phyloP scores from a whole-genome alignment of 2,113 vertebrate genomes.

The Struthidea cinerea region DNA sequence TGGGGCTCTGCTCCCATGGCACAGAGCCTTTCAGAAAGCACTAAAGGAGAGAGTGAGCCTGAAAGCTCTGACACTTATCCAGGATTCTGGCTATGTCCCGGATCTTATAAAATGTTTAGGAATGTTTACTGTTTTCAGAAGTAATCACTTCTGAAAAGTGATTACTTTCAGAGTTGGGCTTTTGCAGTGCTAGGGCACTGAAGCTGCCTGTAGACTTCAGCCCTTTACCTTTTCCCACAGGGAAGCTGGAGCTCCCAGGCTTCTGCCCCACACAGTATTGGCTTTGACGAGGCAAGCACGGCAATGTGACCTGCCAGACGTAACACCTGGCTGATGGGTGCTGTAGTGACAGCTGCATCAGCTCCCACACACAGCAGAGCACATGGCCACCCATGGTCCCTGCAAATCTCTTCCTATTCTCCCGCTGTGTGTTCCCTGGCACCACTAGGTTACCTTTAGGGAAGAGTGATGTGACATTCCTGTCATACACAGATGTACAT shows the following conservation, averaged over 20 bases:
- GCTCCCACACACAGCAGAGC: rapidly evolving
- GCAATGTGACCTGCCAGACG: background rate
- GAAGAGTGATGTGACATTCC: background rate
- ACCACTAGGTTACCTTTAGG: background rate
- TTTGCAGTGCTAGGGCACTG: background rate
- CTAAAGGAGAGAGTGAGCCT: background rate
- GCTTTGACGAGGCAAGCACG: background rate
- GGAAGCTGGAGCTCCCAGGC: background rate
- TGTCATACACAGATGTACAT: background rate
- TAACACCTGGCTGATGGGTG: rapidly evolving
- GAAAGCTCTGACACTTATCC: background rate
- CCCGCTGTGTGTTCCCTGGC: background rate
- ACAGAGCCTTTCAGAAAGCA: background rate
- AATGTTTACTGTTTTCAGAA: no score
- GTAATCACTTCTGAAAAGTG: background rate
- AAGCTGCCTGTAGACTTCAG: background rate
- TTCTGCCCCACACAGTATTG: background rate
- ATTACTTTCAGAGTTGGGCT: background rate
- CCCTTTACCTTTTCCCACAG: background rate
- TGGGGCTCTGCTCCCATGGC: background rate
- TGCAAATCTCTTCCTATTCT: background rate
- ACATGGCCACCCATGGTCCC: background rate
- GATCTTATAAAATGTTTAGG: background rate
- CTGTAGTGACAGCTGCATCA: background rate
- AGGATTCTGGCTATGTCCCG: background rate